Percentiles rank a stretch among this genome's conserved stretches.
Conservation (phyloP, 2,113 vertebrate genomes). For the Neogobius melanostomus region DNA sequence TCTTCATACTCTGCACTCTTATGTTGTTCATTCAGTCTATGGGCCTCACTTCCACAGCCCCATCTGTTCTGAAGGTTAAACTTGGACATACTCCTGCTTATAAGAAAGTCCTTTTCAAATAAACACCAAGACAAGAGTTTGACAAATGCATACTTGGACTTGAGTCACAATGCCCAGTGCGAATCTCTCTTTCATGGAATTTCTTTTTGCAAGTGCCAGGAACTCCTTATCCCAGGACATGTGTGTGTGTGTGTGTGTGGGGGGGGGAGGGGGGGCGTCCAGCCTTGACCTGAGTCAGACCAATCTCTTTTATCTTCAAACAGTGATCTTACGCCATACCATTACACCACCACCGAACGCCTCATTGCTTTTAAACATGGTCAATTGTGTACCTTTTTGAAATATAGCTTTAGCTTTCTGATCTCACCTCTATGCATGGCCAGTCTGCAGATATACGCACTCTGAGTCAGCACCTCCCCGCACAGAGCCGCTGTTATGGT, state of each 20-base stretch:
- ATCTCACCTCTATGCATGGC: constrained; percentile 24
- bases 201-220: constrained; percentile 18
- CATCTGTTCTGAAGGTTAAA: not conserved
- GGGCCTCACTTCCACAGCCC: not conserved
- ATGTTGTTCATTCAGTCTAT: not conserved
- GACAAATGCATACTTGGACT: not conserved
- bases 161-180: not conserved
- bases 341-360: constrained; percentile 24
- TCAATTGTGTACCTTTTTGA: not conserved
- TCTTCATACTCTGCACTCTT: not conserved
- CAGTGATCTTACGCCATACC: constrained; percentile 16
- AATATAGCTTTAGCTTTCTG: not conserved
- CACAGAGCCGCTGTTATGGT: constrained; percentile 33
- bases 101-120: constrained; percentile 1
- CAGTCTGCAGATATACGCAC: constrained; percentile 28
- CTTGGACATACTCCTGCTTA: constrained; percentile 8
- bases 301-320: constrained; percentile 51
- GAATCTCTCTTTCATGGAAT: not conserved
- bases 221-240: not conserved
- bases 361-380: constrained; percentile 4
- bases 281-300: constrained; percentile 41
- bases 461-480: constrained; percentile 28
- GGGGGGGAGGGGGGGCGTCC: constrained; percentile 7
- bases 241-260: constrained; percentile 13
- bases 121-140: constrained; percentile 3